Percentiles rank a stretch among this genome's conserved stretches.
phyloP scores from a whole-genome alignment of 2,888 invertebrate genomes.

The Agonopterix alstromeriana region DNA sequence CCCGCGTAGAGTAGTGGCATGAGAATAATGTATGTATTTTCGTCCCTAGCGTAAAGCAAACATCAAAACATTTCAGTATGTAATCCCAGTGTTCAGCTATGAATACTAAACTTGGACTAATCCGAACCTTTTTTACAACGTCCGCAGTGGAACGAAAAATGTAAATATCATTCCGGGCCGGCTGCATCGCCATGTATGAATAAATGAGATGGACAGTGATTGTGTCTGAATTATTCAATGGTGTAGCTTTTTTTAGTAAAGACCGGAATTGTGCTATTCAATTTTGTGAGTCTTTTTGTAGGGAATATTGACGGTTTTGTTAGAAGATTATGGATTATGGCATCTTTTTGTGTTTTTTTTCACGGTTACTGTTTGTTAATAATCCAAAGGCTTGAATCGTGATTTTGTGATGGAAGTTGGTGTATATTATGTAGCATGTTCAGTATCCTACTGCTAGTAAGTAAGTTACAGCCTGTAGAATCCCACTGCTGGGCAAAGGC shows the following conservation, averaged over 20 bases:
- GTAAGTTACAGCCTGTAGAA: no score
- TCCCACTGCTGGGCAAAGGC: no score
- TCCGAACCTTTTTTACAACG: neutral
- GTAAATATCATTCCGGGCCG: conserved; percentile 10
- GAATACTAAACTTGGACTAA: conserved; percentile 1
- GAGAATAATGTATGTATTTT: neutral
- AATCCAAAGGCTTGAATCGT: no score
- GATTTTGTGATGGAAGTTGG: no score
- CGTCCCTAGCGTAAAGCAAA: no score
- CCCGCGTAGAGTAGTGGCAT: no score
- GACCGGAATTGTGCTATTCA: conserved; percentile 35
- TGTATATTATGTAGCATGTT: no score
- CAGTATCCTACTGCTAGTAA: no score
- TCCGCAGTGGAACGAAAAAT: neutral
- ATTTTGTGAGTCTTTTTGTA: conserved; percentile 42
- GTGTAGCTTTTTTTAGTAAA: conserved; percentile 20
- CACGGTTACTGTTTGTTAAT: no score
- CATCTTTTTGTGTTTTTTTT: no score
- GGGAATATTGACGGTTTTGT: neutral
- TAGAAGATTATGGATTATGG: no score
- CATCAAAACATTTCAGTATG: no score
- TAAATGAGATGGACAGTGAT: conserved; percentile 66
- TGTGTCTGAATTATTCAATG: conserved; percentile 65
- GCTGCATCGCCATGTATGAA: conserved; percentile 45
- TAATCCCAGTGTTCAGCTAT: neutral